A percentile compares a stretch with the other conserved stretches of the same genome.
phyloP scores from a whole-genome alignment of 2,113 vertebrate species.

The Passer domesticus region DNA sequence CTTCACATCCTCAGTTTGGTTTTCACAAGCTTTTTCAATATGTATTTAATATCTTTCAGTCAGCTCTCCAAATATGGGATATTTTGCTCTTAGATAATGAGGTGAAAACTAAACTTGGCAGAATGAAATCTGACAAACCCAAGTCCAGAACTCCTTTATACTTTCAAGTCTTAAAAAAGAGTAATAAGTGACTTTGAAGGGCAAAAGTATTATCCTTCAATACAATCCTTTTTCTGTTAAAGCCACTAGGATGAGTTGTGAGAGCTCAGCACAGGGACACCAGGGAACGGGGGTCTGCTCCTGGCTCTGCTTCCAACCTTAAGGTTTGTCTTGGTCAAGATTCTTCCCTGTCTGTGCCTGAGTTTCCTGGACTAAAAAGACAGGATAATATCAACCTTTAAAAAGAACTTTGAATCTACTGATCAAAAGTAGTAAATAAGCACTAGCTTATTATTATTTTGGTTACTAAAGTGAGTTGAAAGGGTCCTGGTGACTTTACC shows the following conservation, averaged over 20 bases:
- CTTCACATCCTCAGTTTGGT: neutral
- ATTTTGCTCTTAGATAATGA: neutral
- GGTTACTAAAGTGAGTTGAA: slow-evolving; percentile 18
- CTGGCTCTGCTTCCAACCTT: neutral
- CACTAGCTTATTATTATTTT: slow-evolving; percentile 28
- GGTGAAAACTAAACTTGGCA: neutral
- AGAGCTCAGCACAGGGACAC: neutral
- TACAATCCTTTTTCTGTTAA: neutral
- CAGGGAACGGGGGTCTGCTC: neutral
- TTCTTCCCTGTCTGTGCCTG: neutral
- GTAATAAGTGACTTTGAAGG: neutral
- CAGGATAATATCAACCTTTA: slow-evolving; percentile 20
- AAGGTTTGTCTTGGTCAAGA: neutral
- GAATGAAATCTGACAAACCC: neutral
- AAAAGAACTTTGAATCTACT: slow-evolving; percentile 23
- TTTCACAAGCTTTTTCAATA: neutral
- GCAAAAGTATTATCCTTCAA: neutral
- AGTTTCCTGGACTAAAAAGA: neutral
- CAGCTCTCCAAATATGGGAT: neutral
- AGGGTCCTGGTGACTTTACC: neutral
- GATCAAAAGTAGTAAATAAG: neutral
- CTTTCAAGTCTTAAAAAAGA: neutral
- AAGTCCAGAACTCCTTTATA: neutral
- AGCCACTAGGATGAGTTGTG: neutral
- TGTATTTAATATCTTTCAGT: neutral